These are phyloP conservation scores for Mnemiopsis leidyi DNA, from an alignment of 37 sponge, comb jelly and placozoan species.

Conservation along the genomic window DNA sequence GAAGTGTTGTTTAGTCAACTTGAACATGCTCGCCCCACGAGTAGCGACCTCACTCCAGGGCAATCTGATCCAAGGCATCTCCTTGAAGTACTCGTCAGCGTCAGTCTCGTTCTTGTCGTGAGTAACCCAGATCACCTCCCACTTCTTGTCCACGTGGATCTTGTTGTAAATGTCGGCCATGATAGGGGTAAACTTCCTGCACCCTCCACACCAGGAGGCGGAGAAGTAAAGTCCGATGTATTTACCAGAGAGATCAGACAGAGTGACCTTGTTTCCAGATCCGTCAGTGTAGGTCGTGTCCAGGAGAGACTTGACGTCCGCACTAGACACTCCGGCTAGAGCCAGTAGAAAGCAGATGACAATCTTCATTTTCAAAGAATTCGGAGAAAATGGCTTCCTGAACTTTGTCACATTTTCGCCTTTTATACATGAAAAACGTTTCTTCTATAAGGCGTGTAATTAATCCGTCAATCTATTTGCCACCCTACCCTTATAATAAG, in stretches of 20 bases:
- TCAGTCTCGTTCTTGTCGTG: not conserved
- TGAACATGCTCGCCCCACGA: not conserved
- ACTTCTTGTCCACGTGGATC: constrained; percentile 6
- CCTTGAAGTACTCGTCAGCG: not conserved
- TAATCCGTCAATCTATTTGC: too few species aligned
- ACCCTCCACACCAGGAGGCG: constrained; percentile 20
- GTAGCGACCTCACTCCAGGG: not conserved
- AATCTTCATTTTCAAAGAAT: too few species aligned
- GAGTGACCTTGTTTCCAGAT: constrained; percentile 2
- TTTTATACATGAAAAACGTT: too few species aligned
- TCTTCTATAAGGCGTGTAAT: too few species aligned
- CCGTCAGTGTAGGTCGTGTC: constrained; percentile 51
- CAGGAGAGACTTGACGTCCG: not conserved
- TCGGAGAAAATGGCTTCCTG: too few species aligned
- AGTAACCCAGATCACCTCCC: constrained; percentile 19
- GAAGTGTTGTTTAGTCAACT: not conserved
- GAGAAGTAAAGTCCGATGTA: too few species aligned
- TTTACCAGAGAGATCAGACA: constrained; percentile 20
- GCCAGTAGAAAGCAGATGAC: too few species aligned
- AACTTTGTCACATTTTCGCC: too few species aligned
- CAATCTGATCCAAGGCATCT: constrained; percentile 38
- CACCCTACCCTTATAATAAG: too few species aligned
- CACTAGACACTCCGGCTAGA: too few species aligned
- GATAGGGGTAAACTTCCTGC: not conserved
- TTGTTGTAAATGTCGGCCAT: constrained; percentile 11